A percentile compares a stretch with the other conserved stretches of the same genome.
Evolutionary conservation across 2,888 invertebrate genomes (phyloP).

Genomic region (Pelosia muscerda): DNA sequence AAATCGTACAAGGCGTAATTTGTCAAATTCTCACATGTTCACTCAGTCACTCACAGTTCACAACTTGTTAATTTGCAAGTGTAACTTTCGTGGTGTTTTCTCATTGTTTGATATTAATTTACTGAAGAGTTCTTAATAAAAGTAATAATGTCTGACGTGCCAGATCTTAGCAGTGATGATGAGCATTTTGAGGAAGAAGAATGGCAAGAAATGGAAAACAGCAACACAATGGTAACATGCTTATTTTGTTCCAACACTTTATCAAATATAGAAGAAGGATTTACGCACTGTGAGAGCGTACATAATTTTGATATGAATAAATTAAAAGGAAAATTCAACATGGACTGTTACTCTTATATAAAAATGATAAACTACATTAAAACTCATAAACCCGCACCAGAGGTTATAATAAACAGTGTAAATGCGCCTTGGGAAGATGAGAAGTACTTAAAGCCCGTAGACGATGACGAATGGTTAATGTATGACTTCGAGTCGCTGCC

Average conservation of each 20-base stretch:
- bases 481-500: slow-evolving; percentile 89
- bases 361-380: slow-evolving; percentile 94
- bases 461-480: slow-evolving; percentile 94
- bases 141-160: slow-evolving; percentile 76
- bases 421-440: slow-evolving; percentile 91
- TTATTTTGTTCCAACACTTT: slow-evolving; percentile 90
- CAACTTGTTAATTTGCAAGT: slow-evolving; percentile 28
- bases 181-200: slow-evolving; percentile 82
- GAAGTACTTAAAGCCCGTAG: slow-evolving; percentile 91
- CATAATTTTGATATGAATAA: slow-evolving; percentile 89
- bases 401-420: slow-evolving; percentile 83
- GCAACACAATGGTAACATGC: slow-evolving; percentile 84
- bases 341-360: slow-evolving; percentile 94
- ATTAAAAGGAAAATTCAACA: slow-evolving; percentile 89
- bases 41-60: no score
- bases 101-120: slow-evolving; percentile 15
- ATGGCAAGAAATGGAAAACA: slow-evolving; percentile 83
- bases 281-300: slow-evolving; percentile 88
- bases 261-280: slow-evolving; percentile 88
- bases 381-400: slow-evolving; percentile 86
- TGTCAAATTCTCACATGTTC: slow-evolving; percentile 7
- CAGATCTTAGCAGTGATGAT: slow-evolving; percentile 83
- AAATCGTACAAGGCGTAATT: slow-evolving; percentile 11
- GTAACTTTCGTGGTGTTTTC: slow-evolving; percentile 14
- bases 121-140: slow-evolving; percentile 4